Conservation (phyloP, 2,797 vertebrate genomes). For the Mycteria americana region DNA sequence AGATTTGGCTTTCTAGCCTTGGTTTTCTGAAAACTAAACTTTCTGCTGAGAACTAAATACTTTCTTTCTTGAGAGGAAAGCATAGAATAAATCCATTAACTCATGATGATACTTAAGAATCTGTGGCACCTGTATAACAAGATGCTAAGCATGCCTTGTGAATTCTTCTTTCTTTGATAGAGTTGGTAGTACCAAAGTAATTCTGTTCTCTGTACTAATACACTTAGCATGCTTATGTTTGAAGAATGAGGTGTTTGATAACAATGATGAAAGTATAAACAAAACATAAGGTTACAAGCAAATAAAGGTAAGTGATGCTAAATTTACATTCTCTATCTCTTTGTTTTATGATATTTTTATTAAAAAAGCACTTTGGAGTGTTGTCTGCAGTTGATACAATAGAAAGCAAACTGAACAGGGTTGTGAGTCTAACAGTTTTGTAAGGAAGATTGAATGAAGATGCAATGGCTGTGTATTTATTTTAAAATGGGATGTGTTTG, state of each 20-base stretch:
- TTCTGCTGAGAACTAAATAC: constrained; percentile 82
- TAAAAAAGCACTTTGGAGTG: background rate
- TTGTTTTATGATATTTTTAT: background rate
- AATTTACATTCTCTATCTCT: background rate
- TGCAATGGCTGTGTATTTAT: background rate
- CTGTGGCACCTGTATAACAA: constrained; percentile 63
- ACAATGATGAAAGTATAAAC: constrained; percentile 47
- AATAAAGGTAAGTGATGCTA: constrained; percentile 71
- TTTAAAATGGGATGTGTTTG: background rate
- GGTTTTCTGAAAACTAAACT: constrained; percentile 80
- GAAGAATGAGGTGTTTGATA: constrained; percentile 71
- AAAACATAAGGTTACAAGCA: constrained; percentile 39
- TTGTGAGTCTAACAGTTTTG: background rate
- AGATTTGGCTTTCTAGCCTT: constrained; percentile 82
- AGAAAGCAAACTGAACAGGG: background rate
- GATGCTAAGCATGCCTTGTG: constrained; percentile 78
- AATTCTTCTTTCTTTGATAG: constrained; percentile 71
- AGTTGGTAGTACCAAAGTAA: constrained; percentile 71
- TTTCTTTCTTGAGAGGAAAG: constrained; percentile 68
- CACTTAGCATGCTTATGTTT: constrained; percentile 80
- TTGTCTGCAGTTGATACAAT: background rate
- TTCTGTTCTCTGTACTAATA: constrained; percentile 81
- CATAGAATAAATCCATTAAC: constrained; percentile 71
- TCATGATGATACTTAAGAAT: constrained; percentile 66
- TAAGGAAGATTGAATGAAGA: background rate